phyloP scores from a whole-genome alignment of 1,140 invertebrate genomes.

The Probaryconus sp. region DNA sequence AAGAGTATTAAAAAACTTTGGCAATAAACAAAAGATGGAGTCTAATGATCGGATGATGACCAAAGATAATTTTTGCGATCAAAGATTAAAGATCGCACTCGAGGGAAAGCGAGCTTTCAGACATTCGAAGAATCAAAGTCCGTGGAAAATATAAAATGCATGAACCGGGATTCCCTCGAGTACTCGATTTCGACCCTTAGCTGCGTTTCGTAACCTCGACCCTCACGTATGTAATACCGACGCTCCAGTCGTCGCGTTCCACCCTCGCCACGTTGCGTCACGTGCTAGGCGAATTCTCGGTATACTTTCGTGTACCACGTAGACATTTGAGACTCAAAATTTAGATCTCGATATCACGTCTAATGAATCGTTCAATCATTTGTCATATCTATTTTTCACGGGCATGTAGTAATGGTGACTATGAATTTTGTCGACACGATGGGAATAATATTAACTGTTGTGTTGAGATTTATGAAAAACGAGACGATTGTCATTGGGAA shows the following conservation, averaged over 20 bases:
- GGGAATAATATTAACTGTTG: constrained; percentile 23
- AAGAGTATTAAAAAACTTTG: no score
- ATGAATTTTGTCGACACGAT: constrained; percentile 20
- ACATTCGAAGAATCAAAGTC: constrained; percentile 74
- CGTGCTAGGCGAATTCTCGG: constrained; percentile 33
- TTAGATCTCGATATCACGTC: constrained; percentile 12
- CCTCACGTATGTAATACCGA: constrained; percentile 27
- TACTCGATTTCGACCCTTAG: constrained; percentile 48
- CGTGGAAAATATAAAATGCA: constrained; percentile 75
- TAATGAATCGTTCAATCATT: constrained; percentile 48
- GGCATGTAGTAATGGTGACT: constrained; percentile 15
- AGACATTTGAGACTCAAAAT: constrained; percentile 30
- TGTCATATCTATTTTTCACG: constrained; percentile 44
- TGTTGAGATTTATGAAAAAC: no score
- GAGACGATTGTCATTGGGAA: no score
- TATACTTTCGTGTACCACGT: constrained; percentile 32
- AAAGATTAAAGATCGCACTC: constrained; percentile 75
- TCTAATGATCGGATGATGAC: constrained; percentile 66
- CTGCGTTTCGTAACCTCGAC: constrained; percentile 38
- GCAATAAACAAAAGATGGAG: constrained; percentile 50
- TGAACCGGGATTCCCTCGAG: constrained; percentile 72
- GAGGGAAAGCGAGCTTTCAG: constrained; percentile 59
- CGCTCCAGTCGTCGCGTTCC: neutral
- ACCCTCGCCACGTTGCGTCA: constrained; percentile 1
- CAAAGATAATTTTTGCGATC: constrained; percentile 74